Evolutionary conservation across 2,888 invertebrate species (phyloP).

Genomic region (Geophilus truncorum): DNA sequence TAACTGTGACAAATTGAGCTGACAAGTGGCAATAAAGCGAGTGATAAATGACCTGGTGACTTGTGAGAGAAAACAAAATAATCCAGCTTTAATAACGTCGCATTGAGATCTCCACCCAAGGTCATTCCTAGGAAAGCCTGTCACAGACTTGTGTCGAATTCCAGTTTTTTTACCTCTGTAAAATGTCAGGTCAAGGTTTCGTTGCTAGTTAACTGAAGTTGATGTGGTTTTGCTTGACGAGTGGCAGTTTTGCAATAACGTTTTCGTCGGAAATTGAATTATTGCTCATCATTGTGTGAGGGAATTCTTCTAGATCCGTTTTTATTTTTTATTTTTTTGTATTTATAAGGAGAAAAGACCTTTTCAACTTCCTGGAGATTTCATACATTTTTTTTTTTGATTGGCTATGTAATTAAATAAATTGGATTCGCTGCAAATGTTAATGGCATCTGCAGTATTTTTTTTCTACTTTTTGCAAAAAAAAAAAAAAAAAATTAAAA

Average conservation of each 20-base stretch:
- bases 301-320: too few relatives aligned
- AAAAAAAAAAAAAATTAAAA: too few relatives aligned
- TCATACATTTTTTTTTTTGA: not conserved
- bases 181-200: not conserved
- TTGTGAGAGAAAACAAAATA: not conserved
- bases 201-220: not conserved
- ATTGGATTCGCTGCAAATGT: too few relatives aligned
- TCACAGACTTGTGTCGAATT: not conserved
- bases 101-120: not conserved
- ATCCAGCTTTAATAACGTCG: not conserved
- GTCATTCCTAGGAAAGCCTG: not conserved
- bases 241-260: too few relatives aligned
- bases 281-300: too few relatives aligned
- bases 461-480: too few relatives aligned
- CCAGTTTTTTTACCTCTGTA: not conserved
- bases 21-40: not conserved
- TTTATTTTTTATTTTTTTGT: too few relatives aligned
- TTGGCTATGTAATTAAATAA: too few relatives aligned
- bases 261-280: too few relatives aligned
- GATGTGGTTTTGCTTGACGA: too few relatives aligned
- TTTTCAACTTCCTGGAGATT: not conserved
- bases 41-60: not conserved
- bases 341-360: too few relatives aligned
- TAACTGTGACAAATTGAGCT: not conserved
- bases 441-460: too few relatives aligned